These are phyloP conservation scores for Aleadryas rufinucha DNA, from an alignment of 2,113 vertebrate genomes.

Conservation along the genomic window DNA sequence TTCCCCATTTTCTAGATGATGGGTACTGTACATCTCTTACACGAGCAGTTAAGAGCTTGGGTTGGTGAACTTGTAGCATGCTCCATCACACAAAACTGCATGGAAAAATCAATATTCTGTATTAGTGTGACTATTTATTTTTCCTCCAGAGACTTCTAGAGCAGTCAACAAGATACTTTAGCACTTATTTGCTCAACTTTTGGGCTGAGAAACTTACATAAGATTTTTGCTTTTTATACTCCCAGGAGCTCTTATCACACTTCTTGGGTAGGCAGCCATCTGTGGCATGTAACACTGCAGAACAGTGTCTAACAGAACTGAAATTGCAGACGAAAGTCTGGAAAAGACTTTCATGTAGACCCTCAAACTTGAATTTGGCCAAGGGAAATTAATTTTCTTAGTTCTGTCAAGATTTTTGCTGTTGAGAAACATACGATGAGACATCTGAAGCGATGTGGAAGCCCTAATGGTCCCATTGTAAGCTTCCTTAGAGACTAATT, in stretches of 20 bases:
- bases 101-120: neutral
- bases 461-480: neutral
- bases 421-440: neutral
- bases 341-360: neutral
- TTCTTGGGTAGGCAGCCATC: conserved; percentile 36
- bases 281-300: neutral
- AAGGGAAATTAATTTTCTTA: neutral
- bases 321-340: neutral
- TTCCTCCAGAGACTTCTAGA: neutral
- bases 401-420: neutral
- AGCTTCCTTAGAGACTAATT: neutral
- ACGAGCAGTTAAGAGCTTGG: neutral
- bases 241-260: neutral
- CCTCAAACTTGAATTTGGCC: neutral
- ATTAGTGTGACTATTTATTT: neutral
- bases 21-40: neutral
- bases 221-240: conserved; percentile 41
- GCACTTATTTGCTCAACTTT: conserved; percentile 24
- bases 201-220: conserved; percentile 2
- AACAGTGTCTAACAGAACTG: neutral
- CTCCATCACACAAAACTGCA: neutral
- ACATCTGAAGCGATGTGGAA: neutral
- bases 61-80: neutral
- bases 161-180: neutral
- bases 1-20: neutral